These are phyloP conservation scores for Ranitomeya variabilis DNA, from an alignment of 2,113 vertebrate species.

Conservation along the genomic window DNA sequence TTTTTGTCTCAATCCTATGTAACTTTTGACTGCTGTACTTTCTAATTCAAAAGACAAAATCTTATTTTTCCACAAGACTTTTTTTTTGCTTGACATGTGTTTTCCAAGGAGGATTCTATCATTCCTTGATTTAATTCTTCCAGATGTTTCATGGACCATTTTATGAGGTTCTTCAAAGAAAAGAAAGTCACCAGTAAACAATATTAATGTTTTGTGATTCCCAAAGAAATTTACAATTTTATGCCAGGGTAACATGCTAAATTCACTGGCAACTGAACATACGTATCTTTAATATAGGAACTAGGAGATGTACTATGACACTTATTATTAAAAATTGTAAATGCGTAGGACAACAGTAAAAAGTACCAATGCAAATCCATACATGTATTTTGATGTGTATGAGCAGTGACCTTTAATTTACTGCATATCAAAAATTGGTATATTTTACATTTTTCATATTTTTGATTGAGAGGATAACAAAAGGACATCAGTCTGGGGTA, in stretches of 20 bases:
- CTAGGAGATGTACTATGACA: background rate
- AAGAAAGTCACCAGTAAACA: conserved; percentile 54
- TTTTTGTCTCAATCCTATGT: conserved; percentile 61
- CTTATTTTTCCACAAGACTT: conserved; percentile 66
- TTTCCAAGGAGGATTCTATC: conserved; percentile 67
- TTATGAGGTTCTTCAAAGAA: conserved; percentile 69
- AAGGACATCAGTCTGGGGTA: too few relatives aligned
- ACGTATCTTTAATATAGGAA: background rate
- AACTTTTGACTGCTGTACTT: conserved; percentile 63
- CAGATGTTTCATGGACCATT: conserved; percentile 70
- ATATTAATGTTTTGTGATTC: conserved; percentile 47
- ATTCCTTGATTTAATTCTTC: conserved; percentile 72
- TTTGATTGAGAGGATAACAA: too few relatives aligned
- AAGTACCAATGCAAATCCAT: background rate
- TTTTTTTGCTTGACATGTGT: conserved; percentile 67
- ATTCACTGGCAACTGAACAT: conserved; percentile 31
- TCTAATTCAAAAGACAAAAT: conserved; percentile 68
- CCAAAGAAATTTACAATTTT: conserved; percentile 43
- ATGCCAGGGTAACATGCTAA: conserved; percentile 27
- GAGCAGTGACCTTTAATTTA: background rate
- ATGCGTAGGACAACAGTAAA: background rate
- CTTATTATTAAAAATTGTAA: background rate
- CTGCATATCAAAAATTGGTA: background rate
- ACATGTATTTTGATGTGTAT: conserved; percentile 12
- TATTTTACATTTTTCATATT: background rate